A percentile compares a stretch with the other conserved stretches of the same genome.
These are phyloP conservation scores for Limenitis camilla DNA, from an alignment of 2,888 invertebrate species.

Conservation along the genomic window DNA sequence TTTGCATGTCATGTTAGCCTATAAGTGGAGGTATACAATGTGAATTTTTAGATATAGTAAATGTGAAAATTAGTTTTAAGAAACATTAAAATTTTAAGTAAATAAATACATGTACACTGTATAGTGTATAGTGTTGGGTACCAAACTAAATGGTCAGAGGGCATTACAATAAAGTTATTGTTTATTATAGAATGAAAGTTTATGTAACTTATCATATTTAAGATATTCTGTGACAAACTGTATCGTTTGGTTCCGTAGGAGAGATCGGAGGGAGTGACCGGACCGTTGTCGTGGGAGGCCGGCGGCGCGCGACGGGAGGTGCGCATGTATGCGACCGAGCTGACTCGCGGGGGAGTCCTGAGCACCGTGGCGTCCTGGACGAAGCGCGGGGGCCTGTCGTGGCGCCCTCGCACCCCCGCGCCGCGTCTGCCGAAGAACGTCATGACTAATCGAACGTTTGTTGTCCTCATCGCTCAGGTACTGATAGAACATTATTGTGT, in stretches of 20 bases:
- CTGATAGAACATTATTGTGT: neutral
- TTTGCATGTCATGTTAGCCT: too few species aligned
- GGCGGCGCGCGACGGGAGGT: conserved; percentile 41
- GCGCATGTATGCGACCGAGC: conserved; percentile 46
- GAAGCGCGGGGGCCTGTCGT: conserved; percentile 38
- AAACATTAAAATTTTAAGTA: too few species aligned
- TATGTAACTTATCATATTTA: neutral
- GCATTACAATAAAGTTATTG: too few species aligned
- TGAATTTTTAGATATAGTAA: too few species aligned
- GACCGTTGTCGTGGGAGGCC: conserved; percentile 38
- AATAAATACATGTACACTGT: too few species aligned
- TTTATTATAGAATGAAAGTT: too few species aligned
- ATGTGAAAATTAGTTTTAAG: too few species aligned
- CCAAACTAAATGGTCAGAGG: too few species aligned
- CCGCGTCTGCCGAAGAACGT: conserved; percentile 41
- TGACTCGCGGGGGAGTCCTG: conserved; percentile 48
- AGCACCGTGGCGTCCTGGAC: conserved; percentile 43
- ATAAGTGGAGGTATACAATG: too few species aligned
- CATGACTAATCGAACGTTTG: conserved; percentile 61
- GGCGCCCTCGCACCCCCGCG: conserved; percentile 38
- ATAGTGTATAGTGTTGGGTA: too few species aligned
- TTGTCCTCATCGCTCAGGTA: conserved; percentile 51
- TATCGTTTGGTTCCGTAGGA: neutral
- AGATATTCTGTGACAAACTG: too few species aligned
- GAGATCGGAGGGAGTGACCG: conserved; percentile 17